These are phyloP conservation scores for Choreutis nemorana DNA, from an alignment of 2,888 invertebrate species.

Conservation along the genomic window DNA sequence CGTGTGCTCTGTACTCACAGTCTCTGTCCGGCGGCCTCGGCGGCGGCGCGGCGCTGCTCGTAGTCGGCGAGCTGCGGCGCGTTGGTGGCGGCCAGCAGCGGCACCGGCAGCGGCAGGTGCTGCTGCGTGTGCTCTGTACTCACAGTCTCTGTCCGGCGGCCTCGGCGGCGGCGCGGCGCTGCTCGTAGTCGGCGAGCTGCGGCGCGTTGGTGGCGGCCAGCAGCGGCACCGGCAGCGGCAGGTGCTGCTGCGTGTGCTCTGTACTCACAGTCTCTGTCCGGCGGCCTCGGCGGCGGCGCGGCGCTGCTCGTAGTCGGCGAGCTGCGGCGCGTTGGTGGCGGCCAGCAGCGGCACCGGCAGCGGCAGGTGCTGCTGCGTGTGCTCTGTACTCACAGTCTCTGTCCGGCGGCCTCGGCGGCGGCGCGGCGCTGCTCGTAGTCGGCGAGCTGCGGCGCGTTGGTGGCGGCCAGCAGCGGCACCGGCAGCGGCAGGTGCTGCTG, in stretches of 20 bases:
- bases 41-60: slow-evolving; percentile 69
- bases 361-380: slow-evolving; percentile 87
- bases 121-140: too few species aligned
- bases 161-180: slow-evolving; percentile 69
- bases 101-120: slow-evolving; percentile 87
- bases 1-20: too few species aligned
- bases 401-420: slow-evolving; percentile 66
- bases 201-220: slow-evolving; percentile 80
- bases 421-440: slow-evolving; percentile 73
- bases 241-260: too few species aligned
- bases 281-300: slow-evolving; percentile 70
- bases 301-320: slow-evolving; percentile 74
- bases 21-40: slow-evolving; percentile 69
- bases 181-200: slow-evolving; percentile 77
- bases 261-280: slow-evolving; percentile 68
- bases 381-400: slow-evolving; percentile 57
- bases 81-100: slow-evolving; percentile 82
- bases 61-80: slow-evolving; percentile 76
- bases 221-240: slow-evolving; percentile 88
- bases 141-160: slow-evolving; percentile 67
- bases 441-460: slow-evolving; percentile 77
- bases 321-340: slow-evolving; percentile 79
- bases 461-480: slow-evolving; percentile 83
- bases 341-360: slow-evolving; percentile 86
- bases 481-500: slow-evolving; percentile 89